Evolutionary conservation across 92 coral and sea anemone genomes (phyloP).

Genomic region (Phenganax marumi): DNA sequence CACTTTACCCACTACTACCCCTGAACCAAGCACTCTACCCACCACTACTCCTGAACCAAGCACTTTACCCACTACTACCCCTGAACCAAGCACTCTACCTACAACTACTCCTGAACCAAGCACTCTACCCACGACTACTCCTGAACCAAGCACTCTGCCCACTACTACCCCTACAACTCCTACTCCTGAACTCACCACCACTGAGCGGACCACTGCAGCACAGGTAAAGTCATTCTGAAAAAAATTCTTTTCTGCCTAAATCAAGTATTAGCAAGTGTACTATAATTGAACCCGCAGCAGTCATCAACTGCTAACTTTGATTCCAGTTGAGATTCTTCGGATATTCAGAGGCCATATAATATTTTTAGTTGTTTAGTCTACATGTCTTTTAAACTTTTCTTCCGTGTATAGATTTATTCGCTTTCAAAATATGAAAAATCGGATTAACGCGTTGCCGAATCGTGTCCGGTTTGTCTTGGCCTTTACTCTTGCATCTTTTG

Average conservation of each 20-base stretch:
- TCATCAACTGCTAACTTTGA: too few relatives aligned
- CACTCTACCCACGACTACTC: too few relatives aligned
- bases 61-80: background rate
- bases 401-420: too few relatives aligned
- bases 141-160: background rate
- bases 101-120: background rate
- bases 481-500: too few relatives aligned
- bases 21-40: conserved; percentile 26
- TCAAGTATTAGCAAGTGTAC: background rate
- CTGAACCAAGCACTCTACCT: background rate
- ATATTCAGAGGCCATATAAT: too few relatives aligned
- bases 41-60: conserved; percentile 15
- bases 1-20: conserved; percentile 16
- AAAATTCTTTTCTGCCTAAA: background rate
- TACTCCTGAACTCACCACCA: background rate
- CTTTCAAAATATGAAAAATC: too few relatives aligned
- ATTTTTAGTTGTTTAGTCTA: too few relatives aligned
- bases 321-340: too few relatives aligned
- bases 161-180: background rate
- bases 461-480: too few relatives aligned
- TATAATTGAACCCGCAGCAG: too few relatives aligned
- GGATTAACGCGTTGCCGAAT: too few relatives aligned
- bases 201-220: conserved; percentile 5
- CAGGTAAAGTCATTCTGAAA: background rate
- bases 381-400: too few relatives aligned